Conservation (phyloP, 2,888 invertebrate genomes). For the Agriopis marginaria region DNA sequence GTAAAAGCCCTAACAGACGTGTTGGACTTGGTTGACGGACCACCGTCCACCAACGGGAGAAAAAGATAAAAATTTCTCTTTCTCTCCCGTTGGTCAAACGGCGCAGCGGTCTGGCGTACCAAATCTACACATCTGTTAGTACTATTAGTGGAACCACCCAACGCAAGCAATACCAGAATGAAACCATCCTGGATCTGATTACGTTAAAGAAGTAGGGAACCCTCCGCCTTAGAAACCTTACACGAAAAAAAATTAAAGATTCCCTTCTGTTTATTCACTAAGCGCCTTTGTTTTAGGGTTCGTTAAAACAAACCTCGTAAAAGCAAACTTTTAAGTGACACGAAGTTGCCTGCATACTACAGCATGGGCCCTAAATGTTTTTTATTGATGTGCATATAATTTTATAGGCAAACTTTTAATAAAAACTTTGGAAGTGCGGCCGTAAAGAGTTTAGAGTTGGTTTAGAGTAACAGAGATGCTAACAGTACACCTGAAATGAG, state of each 20-base stretch:
- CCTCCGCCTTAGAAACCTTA: no score
- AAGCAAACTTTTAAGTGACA: conserved; percentile 44
- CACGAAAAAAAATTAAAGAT: neutral
- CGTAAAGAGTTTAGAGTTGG: conserved; percentile 38
- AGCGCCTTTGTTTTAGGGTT: conserved; percentile 38
- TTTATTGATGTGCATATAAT: conserved; percentile 46
- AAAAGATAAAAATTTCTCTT: no score
- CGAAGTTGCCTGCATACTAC: conserved; percentile 38
- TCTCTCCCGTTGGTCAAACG: no score
- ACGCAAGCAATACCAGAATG: no score
- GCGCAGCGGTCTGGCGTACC: no score
- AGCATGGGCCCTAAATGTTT: conserved; percentile 34
- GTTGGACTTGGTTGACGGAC: no score
- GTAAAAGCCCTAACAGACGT: no score
- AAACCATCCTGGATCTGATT: no score
- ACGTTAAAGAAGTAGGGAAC: no score
- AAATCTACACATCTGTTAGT: no score
- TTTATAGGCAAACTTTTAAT: conserved; percentile 46
- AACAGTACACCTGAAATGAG: conserved; percentile 21
- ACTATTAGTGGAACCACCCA: no score
- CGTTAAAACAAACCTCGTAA: conserved; percentile 43
- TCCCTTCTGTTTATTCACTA: conserved; percentile 15
- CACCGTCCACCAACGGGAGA: no score
- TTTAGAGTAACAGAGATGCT: conserved; percentile 22
- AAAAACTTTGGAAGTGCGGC: conserved; percentile 38